phyloP scores from a whole-genome alignment of 2,888 invertebrate species.

The Horisme vitalbata region DNA sequence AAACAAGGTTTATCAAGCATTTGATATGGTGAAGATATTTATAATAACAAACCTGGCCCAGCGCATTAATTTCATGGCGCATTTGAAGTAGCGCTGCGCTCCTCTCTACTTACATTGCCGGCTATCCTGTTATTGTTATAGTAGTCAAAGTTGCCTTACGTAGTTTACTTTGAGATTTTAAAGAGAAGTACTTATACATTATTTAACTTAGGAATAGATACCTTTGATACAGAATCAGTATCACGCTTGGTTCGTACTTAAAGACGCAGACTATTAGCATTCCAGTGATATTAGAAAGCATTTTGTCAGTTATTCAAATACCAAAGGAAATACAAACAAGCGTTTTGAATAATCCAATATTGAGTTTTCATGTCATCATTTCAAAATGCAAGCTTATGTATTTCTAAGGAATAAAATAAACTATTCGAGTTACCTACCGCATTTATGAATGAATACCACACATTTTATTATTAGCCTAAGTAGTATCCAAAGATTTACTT shows the following conservation, averaged over 20 bases:
- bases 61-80: too few species aligned
- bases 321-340: conserved; percentile 8
- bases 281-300: conserved; percentile 31
- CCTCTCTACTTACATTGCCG: conserved; percentile 10
- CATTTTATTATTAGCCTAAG: background rate
- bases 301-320: conserved; percentile 10
- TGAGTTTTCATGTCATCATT: background rate
- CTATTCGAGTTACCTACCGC: conserved; percentile 2
- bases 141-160: conserved; percentile 48
- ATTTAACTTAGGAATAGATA: conserved; percentile 8
- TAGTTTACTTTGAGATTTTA: conserved; percentile 39
- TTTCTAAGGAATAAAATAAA: conserved; percentile 9
- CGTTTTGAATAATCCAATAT: background rate
- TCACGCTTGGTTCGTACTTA: conserved; percentile 7
- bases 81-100: conserved; percentile 10
- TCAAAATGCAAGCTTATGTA: background rate
- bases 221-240: conserved; percentile 7
- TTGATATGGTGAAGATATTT: background rate
- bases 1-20: too few species aligned
- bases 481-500: conserved; percentile 2
- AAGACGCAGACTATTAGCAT: conserved; percentile 25
- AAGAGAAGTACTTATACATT: conserved; percentile 20
- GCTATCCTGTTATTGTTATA: conserved; percentile 28
- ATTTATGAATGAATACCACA: conserved; percentile 7
- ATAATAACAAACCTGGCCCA: too few species aligned